phyloP scores from a whole-genome alignment of 2,797 vertebrate species.

The Fundulus diaphanus region DNA sequence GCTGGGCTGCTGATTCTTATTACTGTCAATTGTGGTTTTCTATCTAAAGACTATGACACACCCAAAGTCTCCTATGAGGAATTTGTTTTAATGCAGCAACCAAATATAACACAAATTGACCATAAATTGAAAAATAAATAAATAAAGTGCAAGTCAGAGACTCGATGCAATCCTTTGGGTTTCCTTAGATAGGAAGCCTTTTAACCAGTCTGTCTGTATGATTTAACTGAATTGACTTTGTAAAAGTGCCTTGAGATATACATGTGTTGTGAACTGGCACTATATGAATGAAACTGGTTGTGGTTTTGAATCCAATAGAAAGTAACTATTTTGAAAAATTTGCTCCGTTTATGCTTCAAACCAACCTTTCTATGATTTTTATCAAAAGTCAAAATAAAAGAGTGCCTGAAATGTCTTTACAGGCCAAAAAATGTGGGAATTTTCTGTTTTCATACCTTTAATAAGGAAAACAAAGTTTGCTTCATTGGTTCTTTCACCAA shows the following conservation, averaged over 20 bases:
- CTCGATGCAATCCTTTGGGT: no score
- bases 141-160: no score
- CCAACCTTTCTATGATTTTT: neutral
- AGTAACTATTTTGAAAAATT: neutral
- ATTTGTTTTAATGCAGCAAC: neutral
- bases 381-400: neutral
- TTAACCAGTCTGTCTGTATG: no score
- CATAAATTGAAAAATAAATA: neutral
- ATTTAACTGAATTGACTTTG: no score
- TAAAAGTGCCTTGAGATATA: no score
- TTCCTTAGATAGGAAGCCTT: no score
- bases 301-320: neutral
- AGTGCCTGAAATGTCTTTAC: neutral
- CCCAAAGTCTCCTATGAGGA: neutral
- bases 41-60: neutral
- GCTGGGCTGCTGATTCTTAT: neutral
- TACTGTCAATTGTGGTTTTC: no score
- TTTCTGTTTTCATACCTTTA: neutral
- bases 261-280: no score
- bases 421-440: neutral
- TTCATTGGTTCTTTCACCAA: neutral
- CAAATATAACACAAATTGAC: neutral
- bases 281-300: no score
- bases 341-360: neutral
- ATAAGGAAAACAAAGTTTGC: neutral